Evolutionary conservation across 2,888 invertebrate genomes (phyloP), one percentile per base, ranked within the genome.

Genomic region (Papilio protenor): DNA sequence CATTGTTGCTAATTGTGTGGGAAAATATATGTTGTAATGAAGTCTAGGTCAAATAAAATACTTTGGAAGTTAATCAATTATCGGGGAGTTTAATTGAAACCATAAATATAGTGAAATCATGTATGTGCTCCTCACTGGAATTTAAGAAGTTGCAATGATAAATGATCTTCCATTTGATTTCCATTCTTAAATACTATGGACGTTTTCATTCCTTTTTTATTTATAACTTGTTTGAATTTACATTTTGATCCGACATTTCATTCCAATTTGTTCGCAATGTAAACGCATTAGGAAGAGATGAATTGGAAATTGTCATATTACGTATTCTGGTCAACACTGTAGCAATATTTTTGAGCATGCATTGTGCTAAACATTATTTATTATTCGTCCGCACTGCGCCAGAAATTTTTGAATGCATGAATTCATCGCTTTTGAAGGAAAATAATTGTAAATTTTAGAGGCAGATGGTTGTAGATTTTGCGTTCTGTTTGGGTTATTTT

Each of bases 241-340:
- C n/a, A 40, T 40, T 40, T 64, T 14, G 16, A 21, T 23, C 27
- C 8, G 18, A 66, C 40, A 66, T 66, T n/a, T 66, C 33, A 14
- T n/a, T 6, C 33, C 33, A n/a, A 33, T 33, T n/a, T 18, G 8
- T 64, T 40, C 40, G 6, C 16, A 27, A 33, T 8, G 66, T 40
- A 40, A 66, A 66, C 40, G n/a, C 66, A 66, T 66, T 11, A 40
- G 11, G 11, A 27, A 33, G 33, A 40, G 66, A 33, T 18, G 5
- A 64, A 33, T 64, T 64, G 57, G 27, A 59, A 59, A 59, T 64
- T 64, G 33, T 40, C 66, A 40, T 66, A 66, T 66, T 66, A 40
- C n/a, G 40, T 40, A 40, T 66, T 40, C 66, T n/a, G 40, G 66
- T 66, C 66, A 40, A 78, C 55, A 71, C 73, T 70, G 73, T 76